These are phyloP conservation scores for Melinaea marsaeus DNA, from an alignment of 2,888 invertebrate genomes.

Conservation along the genomic window DNA sequence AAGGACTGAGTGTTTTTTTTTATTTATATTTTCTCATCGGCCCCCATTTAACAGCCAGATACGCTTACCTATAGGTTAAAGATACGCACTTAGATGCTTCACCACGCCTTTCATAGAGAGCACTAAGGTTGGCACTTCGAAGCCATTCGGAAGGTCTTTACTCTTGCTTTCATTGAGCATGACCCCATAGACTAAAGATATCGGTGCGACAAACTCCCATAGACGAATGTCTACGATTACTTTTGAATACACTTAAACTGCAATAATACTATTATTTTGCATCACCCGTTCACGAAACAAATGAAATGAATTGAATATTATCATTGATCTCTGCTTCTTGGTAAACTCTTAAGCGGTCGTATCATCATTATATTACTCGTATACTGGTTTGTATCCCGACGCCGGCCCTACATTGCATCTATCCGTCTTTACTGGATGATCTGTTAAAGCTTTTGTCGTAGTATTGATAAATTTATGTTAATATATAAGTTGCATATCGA, in stretches of 20 bases:
- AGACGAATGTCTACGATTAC: constrained; percentile 21
- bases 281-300: constrained; percentile 44
- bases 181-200: constrained; percentile 55
- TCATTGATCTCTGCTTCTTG: constrained; percentile 74
- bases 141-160: constrained; percentile 27
- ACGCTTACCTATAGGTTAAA: constrained; percentile 64
- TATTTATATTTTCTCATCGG: constrained; percentile 66
- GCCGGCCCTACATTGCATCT: constrained; percentile 68
- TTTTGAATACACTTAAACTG: constrained; percentile 28
- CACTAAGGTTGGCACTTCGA: constrained; percentile 47
- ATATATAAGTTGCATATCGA: constrained; percentile 1
- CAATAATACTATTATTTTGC: constrained; percentile 51
- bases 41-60: constrained; percentile 66
- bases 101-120: constrained; percentile 74
- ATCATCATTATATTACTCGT: constrained; percentile 46
- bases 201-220: constrained; percentile 44
- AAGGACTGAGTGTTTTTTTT: constrained; percentile 67
- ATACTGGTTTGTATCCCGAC: constrained; percentile 65
- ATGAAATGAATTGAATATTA: constrained; percentile 34
- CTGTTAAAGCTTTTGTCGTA: constrained; percentile 65
- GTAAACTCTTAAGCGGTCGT: constrained; percentile 76
- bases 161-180: constrained; percentile 64
- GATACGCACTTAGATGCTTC: constrained; percentile 74
- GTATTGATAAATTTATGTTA: constrained; percentile 37
- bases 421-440: constrained; percentile 58